phyloP scores from a whole-genome alignment of 2,888 invertebrate genomes.

The Melitaea athalia region DNA sequence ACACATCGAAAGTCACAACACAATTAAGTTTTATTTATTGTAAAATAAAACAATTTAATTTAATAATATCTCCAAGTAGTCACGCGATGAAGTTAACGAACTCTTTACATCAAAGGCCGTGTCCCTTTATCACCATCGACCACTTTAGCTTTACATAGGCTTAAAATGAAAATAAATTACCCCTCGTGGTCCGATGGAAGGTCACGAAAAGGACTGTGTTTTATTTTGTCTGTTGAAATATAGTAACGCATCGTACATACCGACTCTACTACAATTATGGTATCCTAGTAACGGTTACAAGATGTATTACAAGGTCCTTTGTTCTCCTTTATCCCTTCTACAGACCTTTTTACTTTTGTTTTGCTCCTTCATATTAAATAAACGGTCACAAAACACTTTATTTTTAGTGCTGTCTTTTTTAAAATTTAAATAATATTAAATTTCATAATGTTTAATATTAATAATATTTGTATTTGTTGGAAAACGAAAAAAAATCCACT shows the following conservation, averaged over 20 bases:
- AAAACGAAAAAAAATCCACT: too few species aligned
- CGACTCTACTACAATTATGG: conserved; percentile 46
- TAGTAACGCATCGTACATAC: conserved; percentile 43
- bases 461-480: too few species aligned
- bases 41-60: conserved; percentile 4
- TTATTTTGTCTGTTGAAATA: conserved; percentile 31
- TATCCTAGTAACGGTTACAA: conserved; percentile 70
- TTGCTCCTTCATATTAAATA: neutral
- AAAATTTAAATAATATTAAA: too few species aligned
- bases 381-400: too few species aligned
- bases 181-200: conserved; percentile 12
- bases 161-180: conserved; percentile 9
- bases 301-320: conserved; percentile 70
- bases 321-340: conserved; percentile 30
- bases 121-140: conserved; percentile 33
- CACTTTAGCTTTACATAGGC: conserved; percentile 4
- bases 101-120: conserved; percentile 28
- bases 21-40: neutral
- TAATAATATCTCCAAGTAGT: conserved; percentile 16
- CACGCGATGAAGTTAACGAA: conserved; percentile 33
- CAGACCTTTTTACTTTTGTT: neutral
- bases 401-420: too few species aligned
- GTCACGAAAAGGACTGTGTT: conserved; percentile 24
- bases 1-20: neutral
- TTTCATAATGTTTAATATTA: too few species aligned